Conservation (phyloP, 1,140 invertebrate genomes). For the Dinoponera quadriceps region DNA sequence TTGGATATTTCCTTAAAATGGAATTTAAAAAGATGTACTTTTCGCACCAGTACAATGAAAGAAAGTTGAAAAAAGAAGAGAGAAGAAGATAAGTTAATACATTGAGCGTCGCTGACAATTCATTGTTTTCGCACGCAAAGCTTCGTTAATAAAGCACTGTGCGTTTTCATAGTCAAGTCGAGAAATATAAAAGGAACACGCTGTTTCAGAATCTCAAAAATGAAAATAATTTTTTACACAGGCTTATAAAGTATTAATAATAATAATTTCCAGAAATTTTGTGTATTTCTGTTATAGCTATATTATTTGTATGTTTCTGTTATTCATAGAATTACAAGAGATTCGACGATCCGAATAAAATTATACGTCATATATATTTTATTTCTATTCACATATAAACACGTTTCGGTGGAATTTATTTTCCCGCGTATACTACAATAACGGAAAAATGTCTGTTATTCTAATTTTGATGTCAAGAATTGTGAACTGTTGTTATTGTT, state of each 20-base stretch:
- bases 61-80: neutral
- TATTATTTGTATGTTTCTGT: no score
- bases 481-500: no score
- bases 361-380: no score
- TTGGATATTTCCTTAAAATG: no score
- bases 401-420: no score
- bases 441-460: no score
- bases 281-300: no score
- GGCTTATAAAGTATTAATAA: neutral
- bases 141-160: conserved; percentile 46
- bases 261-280: conserved; percentile 9
- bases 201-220: neutral
- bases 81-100: neutral
- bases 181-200: conserved; percentile 33
- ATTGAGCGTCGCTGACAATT: conserved; percentile 13
- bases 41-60: neutral
- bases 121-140: conserved; percentile 42
- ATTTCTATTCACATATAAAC: no score
- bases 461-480: neutral
- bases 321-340: no score
- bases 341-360: no score
- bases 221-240: conserved; percentile 26
- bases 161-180: neutral
- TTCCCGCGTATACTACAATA: no score
- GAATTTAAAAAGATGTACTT: no score